Conservation (phyloP, 2,888 invertebrate species). For the Didymodactylos carnosus region DNA sequence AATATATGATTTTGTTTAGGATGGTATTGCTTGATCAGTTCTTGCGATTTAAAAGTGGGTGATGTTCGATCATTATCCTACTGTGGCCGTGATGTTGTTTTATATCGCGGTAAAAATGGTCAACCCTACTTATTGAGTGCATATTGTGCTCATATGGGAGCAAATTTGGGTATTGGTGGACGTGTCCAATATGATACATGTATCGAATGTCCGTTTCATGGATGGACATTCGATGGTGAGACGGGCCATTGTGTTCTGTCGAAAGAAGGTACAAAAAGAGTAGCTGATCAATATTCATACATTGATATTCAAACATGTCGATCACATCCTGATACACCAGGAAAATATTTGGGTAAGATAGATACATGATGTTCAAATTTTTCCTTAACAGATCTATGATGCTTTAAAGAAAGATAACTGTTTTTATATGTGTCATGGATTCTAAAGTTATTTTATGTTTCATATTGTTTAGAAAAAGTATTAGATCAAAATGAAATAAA, state of each 20-base stretch:
- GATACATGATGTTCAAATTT: no score
- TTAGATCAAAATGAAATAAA: neutral
- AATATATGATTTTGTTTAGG: neutral
- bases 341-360: no score
- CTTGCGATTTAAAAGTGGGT: neutral
- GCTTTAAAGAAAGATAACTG: no score
- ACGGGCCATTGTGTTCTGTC: slow-evolving; percentile 11
- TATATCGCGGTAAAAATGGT: slow-evolving; percentile 4
- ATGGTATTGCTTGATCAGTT: slow-evolving; percentile 11
- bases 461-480: slow-evolving; percentile 2
- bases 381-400: no score
- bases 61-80: slow-evolving; percentile 2
- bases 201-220: slow-evolving; percentile 14
- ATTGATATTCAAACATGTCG: neutral
- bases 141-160: slow-evolving; percentile 12
- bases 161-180: slow-evolving; percentile 8
- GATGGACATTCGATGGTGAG: slow-evolving; percentile 11
- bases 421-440: no score
- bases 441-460: no score
- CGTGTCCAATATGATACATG: slow-evolving; percentile 3
- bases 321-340: no score
- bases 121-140: slow-evolving; percentile 7
- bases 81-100: slow-evolving; percentile 13
- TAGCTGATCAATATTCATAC: slow-evolving; percentile 1
- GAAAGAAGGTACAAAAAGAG: neutral